Evolutionary conservation across 1,140 invertebrate genomes (phyloP).

Genomic region (Phenacoccus solenopsis): DNA sequence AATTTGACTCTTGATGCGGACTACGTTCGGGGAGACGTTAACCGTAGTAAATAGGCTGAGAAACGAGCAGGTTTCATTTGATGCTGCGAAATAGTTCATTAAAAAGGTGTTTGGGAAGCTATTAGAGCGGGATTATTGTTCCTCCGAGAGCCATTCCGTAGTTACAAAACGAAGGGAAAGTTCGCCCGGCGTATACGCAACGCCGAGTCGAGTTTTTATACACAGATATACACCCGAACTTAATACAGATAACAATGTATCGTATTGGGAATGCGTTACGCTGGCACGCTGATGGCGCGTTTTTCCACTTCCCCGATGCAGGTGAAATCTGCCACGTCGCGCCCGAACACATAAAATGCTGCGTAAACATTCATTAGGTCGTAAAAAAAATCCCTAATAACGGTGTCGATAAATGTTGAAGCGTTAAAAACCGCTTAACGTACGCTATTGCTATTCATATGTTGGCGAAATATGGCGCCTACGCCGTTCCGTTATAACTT

Average conservation of each 20-base stretch:
- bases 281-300: too few relatives aligned
- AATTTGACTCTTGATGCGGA: neutral
- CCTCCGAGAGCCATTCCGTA: constrained; percentile 28
- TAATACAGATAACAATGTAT: too few relatives aligned
- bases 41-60: constrained; percentile 10
- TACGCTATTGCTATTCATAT: neutral
- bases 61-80: constrained; percentile 24
- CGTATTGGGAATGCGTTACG: too few relatives aligned
- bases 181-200: neutral
- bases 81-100: constrained; percentile 32
- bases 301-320: too few relatives aligned
- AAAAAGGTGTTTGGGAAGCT: constrained; percentile 33
- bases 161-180: constrained; percentile 17
- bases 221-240: neutral
- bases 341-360: too few relatives aligned
- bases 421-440: neutral
- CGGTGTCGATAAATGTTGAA: neutral
- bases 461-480: neutral
- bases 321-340: too few relatives aligned
- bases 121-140: constrained; percentile 31
- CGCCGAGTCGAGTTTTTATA: too few relatives aligned
- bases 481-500: neutral
- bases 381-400: neutral
- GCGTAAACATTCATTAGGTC: neutral
- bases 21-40: neutral